Base-by-base conservation (phyloP, 2,113 vertebrate species). In the Catharus fuscescens region DNA sequence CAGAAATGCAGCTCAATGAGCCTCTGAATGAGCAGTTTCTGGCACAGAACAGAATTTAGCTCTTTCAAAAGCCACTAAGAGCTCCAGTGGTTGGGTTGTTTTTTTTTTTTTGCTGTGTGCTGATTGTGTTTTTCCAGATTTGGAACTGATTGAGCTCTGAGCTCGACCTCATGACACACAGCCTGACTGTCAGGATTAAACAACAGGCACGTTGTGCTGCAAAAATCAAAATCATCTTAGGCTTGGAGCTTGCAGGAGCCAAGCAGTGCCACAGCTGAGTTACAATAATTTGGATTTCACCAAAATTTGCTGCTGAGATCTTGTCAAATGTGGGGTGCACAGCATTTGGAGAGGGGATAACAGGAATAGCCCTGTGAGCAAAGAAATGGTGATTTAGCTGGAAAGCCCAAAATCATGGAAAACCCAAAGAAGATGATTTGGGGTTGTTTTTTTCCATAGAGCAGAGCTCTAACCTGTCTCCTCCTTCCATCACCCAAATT, bases 51-150 rank as follows among this genome's bases (percentile, higher is more conserved):
- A 72, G 83, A 89, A 81, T 7, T 18, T 0, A 38, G 67, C 80
- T 73, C 88, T 95, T 94, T 95, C 82, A 93, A 86, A 97, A 86
- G 88, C 90, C 85, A 73, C 92, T 83, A 59, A 94, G 60, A 94
- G 95, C 76, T 74, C 42, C 8, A 14, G 42, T 8, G 18, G 32
- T 40, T 14, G 31, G 29, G 9, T 2, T 26, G 25, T 28, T 52
- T 28, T 10, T 34, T 34, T 19, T 45, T 40, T 21, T 50, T 52
- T 31, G 6, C 26, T 44, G 70, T 50, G 76, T 12, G 6, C n/a
- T 69, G 86, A 38, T 18, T 94, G 92, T 88, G 64, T 73, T 95
- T 94, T 92, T 88, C 91, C 88, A 86, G 82, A 78, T 93, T 96
- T 86, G 86, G 91, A 95, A 62, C 82, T 0, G 54, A 83, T 16